Evolutionary conservation across 2,113 vertebrate species (phyloP).

Genomic region (Acanthochromis polyacanthus): DNA sequence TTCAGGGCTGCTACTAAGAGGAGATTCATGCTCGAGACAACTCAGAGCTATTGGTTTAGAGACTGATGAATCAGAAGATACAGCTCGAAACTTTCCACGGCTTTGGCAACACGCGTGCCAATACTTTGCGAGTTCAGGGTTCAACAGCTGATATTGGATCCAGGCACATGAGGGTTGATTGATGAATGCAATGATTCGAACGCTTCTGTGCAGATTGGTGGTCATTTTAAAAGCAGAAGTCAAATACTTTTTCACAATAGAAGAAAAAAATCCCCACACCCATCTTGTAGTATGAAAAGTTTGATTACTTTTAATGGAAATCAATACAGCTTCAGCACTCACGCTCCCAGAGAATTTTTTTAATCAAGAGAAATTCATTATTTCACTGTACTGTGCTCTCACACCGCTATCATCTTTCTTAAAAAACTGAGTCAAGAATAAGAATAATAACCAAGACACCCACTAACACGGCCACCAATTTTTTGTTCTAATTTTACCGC

Average conservation of each 20-base stretch:
- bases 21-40: slow-evolving; percentile 77
- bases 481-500: slow-evolving; percentile 15
- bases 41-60: slow-evolving; percentile 72
- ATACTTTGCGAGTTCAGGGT: slow-evolving; percentile 62
- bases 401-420: slow-evolving; percentile 12
- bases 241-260: slow-evolving; percentile 75
- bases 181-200: slow-evolving; percentile 71
- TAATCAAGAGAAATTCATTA: slow-evolving; percentile 85
- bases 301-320: slow-evolving; percentile 89
- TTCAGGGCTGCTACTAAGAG: slow-evolving; percentile 72
- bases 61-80: slow-evolving; percentile 76
- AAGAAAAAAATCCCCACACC: slow-evolving; percentile 55
- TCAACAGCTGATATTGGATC: slow-evolving; percentile 61
- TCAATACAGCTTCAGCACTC: slow-evolving; percentile 82
- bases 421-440: slow-evolving; percentile 43
- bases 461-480: slow-evolving; percentile 7
- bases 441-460: slow-evolving; percentile 49
- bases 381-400: slow-evolving; percentile 53
- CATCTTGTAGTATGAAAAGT: slow-evolving; percentile 76
- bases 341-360: slow-evolving; percentile 72
- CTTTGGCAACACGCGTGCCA: slow-evolving; percentile 48
- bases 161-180: slow-evolving; percentile 52
- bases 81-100: slow-evolving; percentile 63
- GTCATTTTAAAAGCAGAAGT: slow-evolving; percentile 74
- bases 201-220: slow-evolving; percentile 60